Evolutionary conservation across 1,140 invertebrate genomes (phyloP), one percentile per base, ranked within the genome.

Genomic region (Drosophila triauraria): DNA sequence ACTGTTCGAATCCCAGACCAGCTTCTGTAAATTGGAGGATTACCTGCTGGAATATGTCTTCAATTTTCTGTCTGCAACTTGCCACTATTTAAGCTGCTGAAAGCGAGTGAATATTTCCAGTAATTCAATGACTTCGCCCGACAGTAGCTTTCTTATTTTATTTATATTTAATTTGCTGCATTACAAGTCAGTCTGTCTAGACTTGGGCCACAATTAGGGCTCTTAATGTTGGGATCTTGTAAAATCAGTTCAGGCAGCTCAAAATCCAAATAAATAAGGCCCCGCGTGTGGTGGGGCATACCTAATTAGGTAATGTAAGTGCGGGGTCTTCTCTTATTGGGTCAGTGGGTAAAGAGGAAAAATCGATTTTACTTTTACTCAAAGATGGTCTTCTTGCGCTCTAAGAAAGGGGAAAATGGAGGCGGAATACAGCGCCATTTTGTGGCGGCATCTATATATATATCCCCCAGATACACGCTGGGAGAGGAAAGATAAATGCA

Each of bases 181-280:
- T 40, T 54, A 54, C 32, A 40, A 54, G 7, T 12, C 48, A 1
- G 25, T 17, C 10, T 17, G 48, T 10, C 48, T 17, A n/a, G n/a
- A 12, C 27, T 17, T 54, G 6, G 32, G 20, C 3, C 32, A 38
- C 51, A 54, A 23, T 54, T 54, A 10, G 53, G 53, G 13, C 35
- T 20, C 3, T 54, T 56, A 56, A 13, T 56, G 35, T n/a, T 56
- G 53, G 53, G 8, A 17, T 65, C 40, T 44, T 44, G 40, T 64
- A 32, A 61, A 42, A 43, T 61, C 20, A 35, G 25, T n/a, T 9
- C 17, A 30, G 32, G 32, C 40, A n/a, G 40, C 27, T 7, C 23
- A 65, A 61, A 43, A 58, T 43, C 25, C 4, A 65, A 62, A 65
- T 65, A 65, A 65, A 65, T 62, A 62, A 65, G 57, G 12, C 57